Conservation (phyloP, 2,797 vertebrate genomes). For the Peromyscus melanophrys region DNA sequence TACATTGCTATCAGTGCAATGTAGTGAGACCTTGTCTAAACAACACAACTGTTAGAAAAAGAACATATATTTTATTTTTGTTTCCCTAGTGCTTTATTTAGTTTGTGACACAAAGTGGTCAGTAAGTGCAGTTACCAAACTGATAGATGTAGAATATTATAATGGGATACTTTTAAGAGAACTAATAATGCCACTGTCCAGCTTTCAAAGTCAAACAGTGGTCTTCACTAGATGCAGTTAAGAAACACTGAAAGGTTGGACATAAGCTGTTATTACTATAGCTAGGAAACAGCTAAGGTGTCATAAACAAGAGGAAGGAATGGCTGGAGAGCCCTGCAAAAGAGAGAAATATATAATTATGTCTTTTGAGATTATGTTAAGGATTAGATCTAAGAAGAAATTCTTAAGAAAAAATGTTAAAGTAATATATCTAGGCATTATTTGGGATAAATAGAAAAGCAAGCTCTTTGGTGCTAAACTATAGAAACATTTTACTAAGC, state of each 20-base stretch:
- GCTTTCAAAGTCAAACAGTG: neutral
- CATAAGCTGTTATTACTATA: neutral
- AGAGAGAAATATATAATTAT: neutral
- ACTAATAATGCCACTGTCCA: neutral
- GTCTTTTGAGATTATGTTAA: neutral
- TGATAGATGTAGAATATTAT: neutral
- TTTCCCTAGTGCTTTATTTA: slow-evolving; percentile 15
- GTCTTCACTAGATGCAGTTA: neutral
- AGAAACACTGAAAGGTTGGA: neutral
- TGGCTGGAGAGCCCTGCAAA: neutral
- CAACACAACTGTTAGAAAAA: neutral
- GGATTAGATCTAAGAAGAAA: neutral
- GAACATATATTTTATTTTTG: neutral
- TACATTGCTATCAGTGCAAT: neutral
- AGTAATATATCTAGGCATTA: neutral
- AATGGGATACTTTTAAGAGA: neutral
- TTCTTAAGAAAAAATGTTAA: neutral
- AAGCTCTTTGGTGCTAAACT: neutral
- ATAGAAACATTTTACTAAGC: neutral
- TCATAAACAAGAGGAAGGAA: neutral
- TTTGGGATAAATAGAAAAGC: neutral
- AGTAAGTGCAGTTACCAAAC: neutral
- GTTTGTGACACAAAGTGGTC: neutral
- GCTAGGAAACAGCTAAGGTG: neutral
- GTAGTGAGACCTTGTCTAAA: neutral